Conservation (phyloP, 2,797 vertebrate species). For the Podargus strigoides region DNA sequence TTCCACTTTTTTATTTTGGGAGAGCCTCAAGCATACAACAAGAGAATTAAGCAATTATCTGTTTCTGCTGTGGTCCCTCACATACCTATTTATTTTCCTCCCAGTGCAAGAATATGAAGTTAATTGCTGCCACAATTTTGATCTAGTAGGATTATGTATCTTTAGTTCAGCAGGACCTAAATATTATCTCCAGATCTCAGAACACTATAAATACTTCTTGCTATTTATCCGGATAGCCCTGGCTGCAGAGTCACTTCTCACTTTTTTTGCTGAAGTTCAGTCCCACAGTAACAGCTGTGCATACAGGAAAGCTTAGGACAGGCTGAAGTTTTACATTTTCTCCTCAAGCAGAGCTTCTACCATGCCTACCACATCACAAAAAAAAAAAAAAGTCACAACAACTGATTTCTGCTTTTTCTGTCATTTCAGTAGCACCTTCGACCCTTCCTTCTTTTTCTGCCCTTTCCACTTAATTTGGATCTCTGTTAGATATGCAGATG, state of each 20-base stretch:
- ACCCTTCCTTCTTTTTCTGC: neutral
- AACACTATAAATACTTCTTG: neutral
- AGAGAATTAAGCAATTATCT: neutral
- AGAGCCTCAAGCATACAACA: neutral
- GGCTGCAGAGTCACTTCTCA: neutral
- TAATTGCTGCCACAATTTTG: neutral
- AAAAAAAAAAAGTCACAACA: neutral
- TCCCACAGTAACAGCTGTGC: neutral
- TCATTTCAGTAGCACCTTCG: neutral
- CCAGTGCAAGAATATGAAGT: neutral
- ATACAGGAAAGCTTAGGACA: neutral
- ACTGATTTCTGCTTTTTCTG: neutral
- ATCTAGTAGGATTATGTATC: neutral
- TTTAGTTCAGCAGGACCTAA: neutral
- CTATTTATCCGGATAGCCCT: neutral
- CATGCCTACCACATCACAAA: accelerated
- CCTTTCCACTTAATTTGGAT: neutral
- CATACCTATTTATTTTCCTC: neutral
- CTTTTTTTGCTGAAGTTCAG: neutral
- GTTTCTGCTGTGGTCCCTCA: neutral
- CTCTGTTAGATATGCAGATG: neutral
- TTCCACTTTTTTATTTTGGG: neutral
- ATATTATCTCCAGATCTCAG: neutral
- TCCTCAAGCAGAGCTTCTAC: neutral
- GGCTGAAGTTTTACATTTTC: neutral